Evolutionary conservation across 2,797 vertebrate genomes (phyloP), one percentile per base, ranked within the genome.

Genomic region (Microhierax caerulescens): DNA sequence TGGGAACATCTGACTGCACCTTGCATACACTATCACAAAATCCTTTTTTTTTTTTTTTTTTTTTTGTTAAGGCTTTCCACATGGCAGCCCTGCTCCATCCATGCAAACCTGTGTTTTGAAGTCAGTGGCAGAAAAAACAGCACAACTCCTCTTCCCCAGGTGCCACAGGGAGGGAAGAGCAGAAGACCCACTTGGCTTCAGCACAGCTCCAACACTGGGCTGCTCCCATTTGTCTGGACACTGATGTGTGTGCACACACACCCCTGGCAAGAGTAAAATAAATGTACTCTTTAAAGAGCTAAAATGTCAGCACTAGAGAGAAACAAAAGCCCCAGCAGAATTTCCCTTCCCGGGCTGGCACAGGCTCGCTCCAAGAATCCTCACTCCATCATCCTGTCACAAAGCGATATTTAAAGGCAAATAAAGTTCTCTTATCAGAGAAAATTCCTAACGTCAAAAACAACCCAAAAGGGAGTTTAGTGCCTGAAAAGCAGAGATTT

Each of bases 341-440:
- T 91, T 97, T 95, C 95, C 94, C 90, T 95, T 97, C 95, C 59
- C 85, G 0, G 77, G 90, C 97, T 97, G 97, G 97, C 97, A 97
- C 95, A 0, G 57, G 56, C 79, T 97, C 37, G 4, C 92, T 97
- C 94, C 88, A 97, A 96, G 96, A 97, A 95, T 92, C 91, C 48
- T 81, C 91, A 91, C 88, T 97, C 95, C 88, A 96, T 97, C 96
- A 97, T 95, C 90, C 95, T 97, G 97, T 93, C 97, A 97, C 96
- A 97, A 95, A 97, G 84, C 59, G 93, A 94, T 97, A 96, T 95
- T 97, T 96, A 94, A 96, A 93, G 89, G 82, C 95, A 96, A 93
- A 93, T 89, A 88, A 95, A 90, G 68, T 88, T 80, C 80, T 92
- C 94, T 97, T 97, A 97, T 95, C 96, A 17, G 86, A 83, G 83